Conservation (phyloP, 2,888 invertebrate species). For the Tineola bisselliella region DNA sequence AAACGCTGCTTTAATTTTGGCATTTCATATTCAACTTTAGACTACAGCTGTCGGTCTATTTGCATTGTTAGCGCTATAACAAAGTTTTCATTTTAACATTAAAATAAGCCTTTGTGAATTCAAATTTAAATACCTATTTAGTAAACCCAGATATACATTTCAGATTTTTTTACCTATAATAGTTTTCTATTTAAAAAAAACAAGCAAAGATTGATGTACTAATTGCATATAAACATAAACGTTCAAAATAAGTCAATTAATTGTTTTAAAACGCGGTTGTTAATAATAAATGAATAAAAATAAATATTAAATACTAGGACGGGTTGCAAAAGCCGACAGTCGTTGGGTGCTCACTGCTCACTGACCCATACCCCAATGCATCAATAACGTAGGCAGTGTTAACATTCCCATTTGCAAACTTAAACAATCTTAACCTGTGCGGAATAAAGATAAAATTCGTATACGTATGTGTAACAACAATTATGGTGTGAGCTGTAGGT, state of each 20-base stretch:
- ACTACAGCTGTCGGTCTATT: neutral
- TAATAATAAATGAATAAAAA: too few relatives aligned
- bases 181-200: too few relatives aligned
- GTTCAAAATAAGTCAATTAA: too few relatives aligned
- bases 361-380: neutral
- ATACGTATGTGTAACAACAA: neutral
- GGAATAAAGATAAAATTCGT: neutral
- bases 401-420: neutral
- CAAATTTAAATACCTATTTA: too few relatives aligned
- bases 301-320: too few relatives aligned
- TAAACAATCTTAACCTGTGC: neutral
- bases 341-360: conserved; percentile 1
- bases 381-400: neutral
- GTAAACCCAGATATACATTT: too few relatives aligned
- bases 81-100: neutral
- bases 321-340: neutral
- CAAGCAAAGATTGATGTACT: too few relatives aligned
- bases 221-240: too few relatives aligned
- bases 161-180: too few relatives aligned
- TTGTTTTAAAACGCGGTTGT: too few relatives aligned
- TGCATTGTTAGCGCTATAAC: neutral
- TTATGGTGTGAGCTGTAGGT: neutral
- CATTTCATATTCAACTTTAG: conserved; percentile 1
- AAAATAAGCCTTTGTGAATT: neutral
- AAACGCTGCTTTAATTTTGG: neutral